phyloP scores from a whole-genome alignment of 2,888 invertebrate genomes.

The Pyrochroa serraticornis region DNA sequence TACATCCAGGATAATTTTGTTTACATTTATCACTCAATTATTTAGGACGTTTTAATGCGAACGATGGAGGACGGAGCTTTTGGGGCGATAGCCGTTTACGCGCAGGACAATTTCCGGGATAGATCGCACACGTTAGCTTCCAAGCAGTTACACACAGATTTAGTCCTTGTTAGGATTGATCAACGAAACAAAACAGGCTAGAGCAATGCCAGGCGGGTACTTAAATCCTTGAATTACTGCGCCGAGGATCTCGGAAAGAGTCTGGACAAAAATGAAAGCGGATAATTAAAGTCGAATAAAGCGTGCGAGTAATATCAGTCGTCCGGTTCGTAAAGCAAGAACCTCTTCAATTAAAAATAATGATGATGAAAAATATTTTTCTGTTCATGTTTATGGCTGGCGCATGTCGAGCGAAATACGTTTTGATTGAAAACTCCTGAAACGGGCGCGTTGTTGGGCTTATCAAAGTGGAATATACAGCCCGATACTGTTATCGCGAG shows the following conservation, averaged over 20 bases:
- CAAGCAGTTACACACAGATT: not conserved
- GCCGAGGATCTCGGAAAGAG: too few species aligned
- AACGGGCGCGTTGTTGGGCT: too few species aligned
- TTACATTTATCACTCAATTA: conserved; percentile 5
- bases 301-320: not conserved
- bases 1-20: conserved; percentile 12
- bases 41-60: not conserved
- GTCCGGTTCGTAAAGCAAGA: not conserved
- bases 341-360: conserved; percentile 7
- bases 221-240: too few species aligned
- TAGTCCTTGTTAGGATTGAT: not conserved
- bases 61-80: not conserved
- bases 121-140: too few species aligned
- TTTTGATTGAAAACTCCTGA: not conserved
- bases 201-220: not conserved
- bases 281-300: conserved; percentile 7
- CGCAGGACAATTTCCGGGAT: not conserved
- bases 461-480: not conserved
- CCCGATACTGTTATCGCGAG: conserved; percentile 2
- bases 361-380: conserved; percentile 6
- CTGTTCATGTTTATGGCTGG: not conserved
- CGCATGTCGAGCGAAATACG: not conserved
- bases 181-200: not conserved
- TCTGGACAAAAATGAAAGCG: not conserved
- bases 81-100: not conserved